Base-by-base conservation (phyloP, 2,888 invertebrate genomes). In the Toxonevra muliebris region DNA sequence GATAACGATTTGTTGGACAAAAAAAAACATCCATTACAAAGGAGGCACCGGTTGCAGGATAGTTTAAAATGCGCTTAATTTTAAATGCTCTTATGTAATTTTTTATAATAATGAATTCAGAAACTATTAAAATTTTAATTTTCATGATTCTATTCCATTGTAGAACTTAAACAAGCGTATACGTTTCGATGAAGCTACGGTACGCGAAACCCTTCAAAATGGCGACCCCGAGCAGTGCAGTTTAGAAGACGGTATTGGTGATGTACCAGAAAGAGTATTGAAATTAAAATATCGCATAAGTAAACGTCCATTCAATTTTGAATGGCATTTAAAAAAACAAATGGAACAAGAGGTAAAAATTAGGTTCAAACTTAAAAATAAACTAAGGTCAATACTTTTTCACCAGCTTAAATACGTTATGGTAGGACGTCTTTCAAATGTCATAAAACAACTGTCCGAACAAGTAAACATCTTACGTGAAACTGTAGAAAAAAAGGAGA, bases 101-200 rank as follows among this genome's bases (percentile, higher is more conserved):
- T n/a, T n/a, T n/a, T n/a, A n/a, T n/a, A n/a, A n/a, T n/a, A 30
- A 30, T 30, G 30, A 30, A 30, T 30, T 30, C 30, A 30, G 7
- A 30, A n/a, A n/a, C n/a, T n/a, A n/a, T n/a, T n/a, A n/a, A n/a
- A n/a, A n/a, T n/a, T n/a, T n/a, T n/a, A n/a, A n/a, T n/a, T n/a
- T n/a, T n/a, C n/a, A 11, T 61, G 41, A 17, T 43, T 13, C 17
- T 54, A 79, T 65, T 4, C 30, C 53, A 15, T 61, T 40, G 10
- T 43, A 84, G 84, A 62, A 72, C 17, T 53, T 79, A 1, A 84
- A 84, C 61, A 76, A 77, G 65, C 79, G 83, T 10, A 78, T 82
- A 1, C 77, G 78, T n/a, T 83, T 79, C 45, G 77, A 79, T 12
- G 71, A 66, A 0, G 72, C 71, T 1, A 72, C 73, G 3, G 76